Evolutionary conservation across 2,797 vertebrate genomes (phyloP), one percentile per base, ranked within the genome.

Genomic region (Catharus ustulatus): DNA sequence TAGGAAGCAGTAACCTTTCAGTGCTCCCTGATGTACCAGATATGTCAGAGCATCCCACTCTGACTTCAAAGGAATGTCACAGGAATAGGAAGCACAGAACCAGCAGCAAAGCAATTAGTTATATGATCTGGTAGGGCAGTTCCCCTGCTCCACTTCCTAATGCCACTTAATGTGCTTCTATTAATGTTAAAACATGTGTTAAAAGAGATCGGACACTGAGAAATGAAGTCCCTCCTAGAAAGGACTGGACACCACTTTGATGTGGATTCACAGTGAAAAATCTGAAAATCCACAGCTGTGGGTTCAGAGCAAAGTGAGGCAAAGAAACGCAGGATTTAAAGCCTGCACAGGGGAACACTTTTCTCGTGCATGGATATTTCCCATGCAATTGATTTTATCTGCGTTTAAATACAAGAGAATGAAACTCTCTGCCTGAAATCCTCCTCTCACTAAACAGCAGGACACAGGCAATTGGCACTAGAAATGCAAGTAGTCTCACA

Each of bases 41-140:
- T 93, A 95, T 94, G 90, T 91, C 94, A 93, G 72, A 82, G 85
- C 93, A 82, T 96, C 94, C 71, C 74, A 32, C 63, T 94, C 74
- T n/a, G 83, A 93, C 91, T 97, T 96, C 95, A 95, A 91, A 92
- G 91, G 95, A 86, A 94, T 93, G 94, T 82, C 93, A 93, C 83
- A 90, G 83, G 87, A 88, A 95, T 95, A 96, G 91, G 94, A 93
- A 95, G 93, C 93, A 27, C 84, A 94, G 74, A 94, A 94, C 49
- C 32, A 90, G 76, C 85, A 95, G 89, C 74, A 58, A 88, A 93
- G 93, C 80, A 95, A 93, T 97, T 94, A 96, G 89, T 22, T 71
- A 94, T 79, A 89, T 0, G 23, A 91, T 94, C 85, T 86, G 52
- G 51, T 69, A 40, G 76, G 69, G 85, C 77, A 75, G 66, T 78